Base-by-base conservation (phyloP, 2,113 vertebrate species). In the Gambusia affinis region DNA sequence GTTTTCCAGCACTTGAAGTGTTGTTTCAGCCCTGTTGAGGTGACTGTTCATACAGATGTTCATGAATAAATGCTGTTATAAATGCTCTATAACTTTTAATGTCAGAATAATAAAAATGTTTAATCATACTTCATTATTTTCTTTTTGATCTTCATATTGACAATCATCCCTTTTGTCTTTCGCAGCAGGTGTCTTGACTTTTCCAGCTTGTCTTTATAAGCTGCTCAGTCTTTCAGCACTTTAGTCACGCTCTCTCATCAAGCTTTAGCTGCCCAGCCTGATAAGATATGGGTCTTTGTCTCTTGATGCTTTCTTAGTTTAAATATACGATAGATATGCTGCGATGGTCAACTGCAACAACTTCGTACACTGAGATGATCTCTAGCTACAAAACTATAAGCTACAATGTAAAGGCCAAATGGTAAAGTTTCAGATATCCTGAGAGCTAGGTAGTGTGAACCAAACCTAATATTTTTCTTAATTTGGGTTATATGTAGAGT, bases 181-280 rank as follows among this genome's bases (percentile, higher is more conserved):
- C 79, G 62, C 87, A 88, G 88, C 91, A 93, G 92, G 91, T 92
- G 92, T 85, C 81, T 80, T 77, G 78, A 87, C 82, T 89, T 81
- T 60, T 81, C 72, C 72, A 82, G 81, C 85, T 86, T 78, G 57
- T 70, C 86, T 70, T 17, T 3, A 3, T 87, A 92, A 92, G 85
- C 87, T 37, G 84, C 86, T 92, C 89, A 91, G 80, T 76, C 64
- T 51, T 64, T 83, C 88, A 90, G 85, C 85, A 62, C 81, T 89
- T 94, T 92, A 85, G 93, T 91, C 83, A 92, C 75, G 87, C 85
- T 87, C 69, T 47, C 3, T 30, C 84, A 89, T 89, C 84, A 60
- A 86, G 92, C 88, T 91, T 91, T 84, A 66, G 80, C 61, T 54
- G 44, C 61, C n/a, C 3, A 64, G 68, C 31, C 73, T 74, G 91